Conservation (phyloP, 2,797 vertebrate genomes). For the Eptatretus atami region DNA sequence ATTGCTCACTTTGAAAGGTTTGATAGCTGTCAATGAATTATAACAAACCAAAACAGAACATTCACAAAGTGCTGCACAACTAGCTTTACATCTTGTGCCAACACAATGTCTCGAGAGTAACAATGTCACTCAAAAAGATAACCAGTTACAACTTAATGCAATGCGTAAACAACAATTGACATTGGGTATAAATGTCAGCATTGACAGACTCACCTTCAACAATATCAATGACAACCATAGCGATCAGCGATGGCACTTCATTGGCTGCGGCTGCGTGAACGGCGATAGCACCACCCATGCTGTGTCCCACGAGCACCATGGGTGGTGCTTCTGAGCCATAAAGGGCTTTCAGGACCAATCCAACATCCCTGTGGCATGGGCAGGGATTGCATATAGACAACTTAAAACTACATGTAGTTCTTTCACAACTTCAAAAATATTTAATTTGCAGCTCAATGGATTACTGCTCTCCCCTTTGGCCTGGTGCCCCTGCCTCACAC, state of each 20-base stretch:
- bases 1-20: too few relatives aligned
- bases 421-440: too few relatives aligned
- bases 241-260: slow-evolving; percentile 47
- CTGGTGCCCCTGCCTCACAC: too few relatives aligned
- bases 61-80: too few relatives aligned
- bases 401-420: too few relatives aligned
- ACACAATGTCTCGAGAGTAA: neutral
- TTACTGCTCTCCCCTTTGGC: too few relatives aligned
- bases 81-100: too few relatives aligned
- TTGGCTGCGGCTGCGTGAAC: slow-evolving; percentile 56
- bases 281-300: slow-evolving; percentile 93
- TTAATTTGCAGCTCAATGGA: too few relatives aligned
- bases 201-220: slow-evolving; percentile 42
- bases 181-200: neutral
- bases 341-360: slow-evolving; percentile 55
- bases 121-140: neutral
- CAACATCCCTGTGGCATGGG: slow-evolving; percentile 30
- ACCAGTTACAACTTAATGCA: neutral
- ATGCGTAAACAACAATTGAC: neutral
- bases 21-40: too few relatives aligned
- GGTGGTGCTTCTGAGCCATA: slow-evolving; percentile 66
- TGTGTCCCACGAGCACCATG: slow-evolving; percentile 86
- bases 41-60: too few relatives aligned
- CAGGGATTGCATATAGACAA: neutral
- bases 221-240: slow-evolving; percentile 82